Base-by-base conservation (phyloP, 2,797 vertebrate species). In the Chanos chanos region DNA sequence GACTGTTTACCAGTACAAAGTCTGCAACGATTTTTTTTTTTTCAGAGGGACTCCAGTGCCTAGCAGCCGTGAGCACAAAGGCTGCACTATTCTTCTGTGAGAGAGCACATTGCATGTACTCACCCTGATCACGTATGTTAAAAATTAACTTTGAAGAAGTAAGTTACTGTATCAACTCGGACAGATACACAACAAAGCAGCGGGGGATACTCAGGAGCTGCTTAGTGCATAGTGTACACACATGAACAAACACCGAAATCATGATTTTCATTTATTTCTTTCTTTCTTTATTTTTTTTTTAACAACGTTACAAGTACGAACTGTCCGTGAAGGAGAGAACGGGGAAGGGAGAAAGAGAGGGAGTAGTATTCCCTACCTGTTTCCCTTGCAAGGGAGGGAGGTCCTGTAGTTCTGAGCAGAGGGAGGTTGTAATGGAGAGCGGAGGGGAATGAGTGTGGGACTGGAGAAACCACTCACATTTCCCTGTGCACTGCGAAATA, bases 1-100 rank as follows among this genome's bases (percentile, higher is more conserved):
- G 44, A 70, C 63, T 81, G 77, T 86, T 85, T 82, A 76, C 81
- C 82, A 74, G 83, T 84, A 79, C 81, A 79, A 86, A 85, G 80
- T 86, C 81, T 83, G 72, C 58, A 61, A 64, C 67, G 69, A 77
- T 80, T 40, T 69, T 71, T 72, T n/a, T n/a, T n/a, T n/a, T n/a
- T n/a, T n/a, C n/a, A n/a, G n/a, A n/a, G n/a, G n/a, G n/a, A n/a
- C n/a, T n/a, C n/a, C n/a, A n/a, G n/a, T n/a, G n/a, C n/a, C n/a
- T n/a, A n/a, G n/a, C 62, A 70, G 70, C 71, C 33, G 59, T 61
- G 71, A 82, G 78, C 45, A 82, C 77, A 85, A 84, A 82, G 77
- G 60, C 59, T 53, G 28, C 41, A 72, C 75, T 82, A 75, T 83
- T 75, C 60, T 51, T 74, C 50, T 61, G 34, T 39, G 21, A 54